These are phyloP conservation scores for Zootoca vivipara DNA, from an alignment of 2,113 vertebrate genomes.

Conservation along the genomic window DNA sequence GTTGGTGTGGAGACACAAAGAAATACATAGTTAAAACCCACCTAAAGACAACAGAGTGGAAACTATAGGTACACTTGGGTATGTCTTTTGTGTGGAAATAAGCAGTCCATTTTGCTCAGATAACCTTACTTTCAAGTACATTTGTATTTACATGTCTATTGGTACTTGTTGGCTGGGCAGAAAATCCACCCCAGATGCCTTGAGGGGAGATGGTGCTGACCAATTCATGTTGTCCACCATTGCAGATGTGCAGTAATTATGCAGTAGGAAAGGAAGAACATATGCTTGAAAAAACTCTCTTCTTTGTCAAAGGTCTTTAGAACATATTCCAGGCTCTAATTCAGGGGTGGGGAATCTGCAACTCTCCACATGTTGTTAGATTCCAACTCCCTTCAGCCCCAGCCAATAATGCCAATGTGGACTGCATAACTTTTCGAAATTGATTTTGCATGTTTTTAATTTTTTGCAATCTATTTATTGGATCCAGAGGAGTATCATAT, in stretches of 20 bases:
- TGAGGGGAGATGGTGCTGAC: too few species aligned
- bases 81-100: background rate
- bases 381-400: too few species aligned
- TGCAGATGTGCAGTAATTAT: too few species aligned
- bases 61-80: background rate
- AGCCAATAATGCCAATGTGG: too few species aligned
- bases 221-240: background rate
- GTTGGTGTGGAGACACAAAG: conserved; percentile 36
- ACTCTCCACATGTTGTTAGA: too few species aligned
- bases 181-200: background rate
- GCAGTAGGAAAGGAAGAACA: too few species aligned
- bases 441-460: background rate
- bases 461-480: background rate
- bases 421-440: background rate
- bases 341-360: too few species aligned
- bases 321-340: too few species aligned
- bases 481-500: background rate
- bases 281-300: too few species aligned
- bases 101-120: background rate
- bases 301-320: too few species aligned
- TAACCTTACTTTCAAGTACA: background rate
- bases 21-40: background rate
- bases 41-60: background rate
- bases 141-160: background rate
- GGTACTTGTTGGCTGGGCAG: background rate